Evolutionary conservation across 1,140 invertebrate genomes (phyloP).

Genomic region (Lordiphosa clarofinis): DNA sequence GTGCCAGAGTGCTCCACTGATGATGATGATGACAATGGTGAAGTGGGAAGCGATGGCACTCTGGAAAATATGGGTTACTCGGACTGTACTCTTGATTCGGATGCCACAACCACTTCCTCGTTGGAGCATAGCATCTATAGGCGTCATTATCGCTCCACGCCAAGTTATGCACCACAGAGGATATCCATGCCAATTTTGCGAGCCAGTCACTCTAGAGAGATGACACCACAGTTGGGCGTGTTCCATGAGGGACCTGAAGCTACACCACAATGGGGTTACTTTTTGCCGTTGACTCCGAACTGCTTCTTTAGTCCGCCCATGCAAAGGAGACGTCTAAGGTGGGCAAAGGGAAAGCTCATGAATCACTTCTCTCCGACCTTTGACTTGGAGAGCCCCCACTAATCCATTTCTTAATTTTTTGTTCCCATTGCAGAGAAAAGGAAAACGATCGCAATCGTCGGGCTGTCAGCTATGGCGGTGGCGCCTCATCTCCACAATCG

Average conservation of each 20-base stretch:
- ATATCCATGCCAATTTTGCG: conserved; percentile 52
- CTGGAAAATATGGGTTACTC: conserved; percentile 50
- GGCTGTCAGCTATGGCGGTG: conserved; percentile 67
- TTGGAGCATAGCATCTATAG: conserved; percentile 56
- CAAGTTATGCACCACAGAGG: conserved; percentile 45
- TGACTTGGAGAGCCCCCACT: neutral
- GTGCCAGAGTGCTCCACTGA: conserved; percentile 67
- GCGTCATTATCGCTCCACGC: conserved; percentile 27
- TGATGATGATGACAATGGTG: conserved; percentile 26
- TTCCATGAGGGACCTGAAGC: conserved; percentile 50
- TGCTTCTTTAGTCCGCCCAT: conserved; percentile 72
- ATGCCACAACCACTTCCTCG: conserved; percentile 61
- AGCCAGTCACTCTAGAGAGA: conserved; percentile 47
- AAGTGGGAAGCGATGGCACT: conserved; percentile 51
- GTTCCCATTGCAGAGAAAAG: conserved; percentile 62
- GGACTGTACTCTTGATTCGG: conserved; percentile 51
- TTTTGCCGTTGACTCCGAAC: conserved; percentile 66
- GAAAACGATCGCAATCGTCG: conserved; percentile 77
- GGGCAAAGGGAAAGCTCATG: conserved; percentile 12
- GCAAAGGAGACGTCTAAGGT: conserved; percentile 62
- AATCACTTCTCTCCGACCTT: no score
- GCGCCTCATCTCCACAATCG: conserved; percentile 40
- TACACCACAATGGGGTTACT: conserved; percentile 70
- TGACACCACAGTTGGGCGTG: conserved; percentile 60
- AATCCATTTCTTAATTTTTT: neutral